These are phyloP conservation scores for Sternotherus odoratus DNA, from an alignment of 2,797 vertebrate species.

Conservation along the genomic window DNA sequence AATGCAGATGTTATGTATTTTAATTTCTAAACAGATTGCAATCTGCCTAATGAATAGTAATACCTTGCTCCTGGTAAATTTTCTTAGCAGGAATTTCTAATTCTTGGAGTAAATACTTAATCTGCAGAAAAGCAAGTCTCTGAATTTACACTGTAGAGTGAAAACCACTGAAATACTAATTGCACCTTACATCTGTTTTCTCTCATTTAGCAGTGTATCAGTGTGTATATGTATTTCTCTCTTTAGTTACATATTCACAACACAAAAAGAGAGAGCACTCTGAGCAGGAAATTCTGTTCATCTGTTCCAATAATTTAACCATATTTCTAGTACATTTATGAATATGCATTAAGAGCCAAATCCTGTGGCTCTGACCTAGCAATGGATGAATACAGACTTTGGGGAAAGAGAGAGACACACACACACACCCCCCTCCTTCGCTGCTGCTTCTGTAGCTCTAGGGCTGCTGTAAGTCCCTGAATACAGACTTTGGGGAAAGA, in stretches of 20 bases:
- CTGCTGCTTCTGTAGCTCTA: background rate
- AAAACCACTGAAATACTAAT: background rate
- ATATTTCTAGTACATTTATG: background rate
- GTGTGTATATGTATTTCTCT: background rate
- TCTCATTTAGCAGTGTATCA: background rate
- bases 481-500: background rate
- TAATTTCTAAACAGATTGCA: background rate
- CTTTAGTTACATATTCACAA: background rate
- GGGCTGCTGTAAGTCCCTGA: background rate
- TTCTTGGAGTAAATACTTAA: background rate
- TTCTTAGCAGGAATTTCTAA: background rate
- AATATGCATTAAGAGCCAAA: background rate
- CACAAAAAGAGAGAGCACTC: background rate
- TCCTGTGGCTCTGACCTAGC: background rate
- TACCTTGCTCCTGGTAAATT: background rate
- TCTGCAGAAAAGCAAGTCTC: background rate
- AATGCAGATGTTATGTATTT: background rate
- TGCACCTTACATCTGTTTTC: background rate
- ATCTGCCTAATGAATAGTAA: background rate
- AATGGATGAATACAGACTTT: background rate
- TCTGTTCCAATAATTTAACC: background rate
- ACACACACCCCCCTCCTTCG: background rate
- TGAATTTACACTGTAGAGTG: background rate
- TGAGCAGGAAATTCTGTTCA: background rate
- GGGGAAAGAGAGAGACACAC: background rate